These are phyloP conservation scores for Eublepharis macularius DNA, from an alignment of 2,113 vertebrate species.

Conservation along the genomic window DNA sequence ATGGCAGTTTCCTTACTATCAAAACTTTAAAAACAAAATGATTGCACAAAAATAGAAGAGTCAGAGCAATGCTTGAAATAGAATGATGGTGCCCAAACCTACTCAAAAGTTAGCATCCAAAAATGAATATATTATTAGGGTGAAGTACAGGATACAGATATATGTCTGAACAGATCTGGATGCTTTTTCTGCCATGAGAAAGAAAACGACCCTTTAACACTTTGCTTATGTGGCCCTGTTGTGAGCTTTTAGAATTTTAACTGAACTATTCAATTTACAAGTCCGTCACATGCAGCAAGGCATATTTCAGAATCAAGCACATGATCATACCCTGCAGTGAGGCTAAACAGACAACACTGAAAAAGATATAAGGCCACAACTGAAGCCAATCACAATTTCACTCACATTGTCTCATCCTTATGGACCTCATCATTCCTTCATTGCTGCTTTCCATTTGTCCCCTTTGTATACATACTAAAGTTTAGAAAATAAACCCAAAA, in stretches of 20 bases:
- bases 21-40: slow-evolving; percentile 14
- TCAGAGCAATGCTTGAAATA: background rate
- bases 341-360: background rate
- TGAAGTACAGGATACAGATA: no score
- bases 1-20: slow-evolving; percentile 38
- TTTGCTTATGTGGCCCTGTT: background rate
- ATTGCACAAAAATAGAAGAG: background rate
- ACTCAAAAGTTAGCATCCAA: background rate
- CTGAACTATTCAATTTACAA: background rate
- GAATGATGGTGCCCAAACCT: background rate
- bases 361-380: background rate
- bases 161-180: no score
- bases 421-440: background rate
- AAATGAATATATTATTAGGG: background rate
- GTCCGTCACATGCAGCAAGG: background rate
- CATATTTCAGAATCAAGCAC: background rate
- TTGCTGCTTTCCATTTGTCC: background rate
- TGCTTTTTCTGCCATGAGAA: background rate
- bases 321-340: background rate
- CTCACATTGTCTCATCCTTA: background rate
- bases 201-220: background rate
- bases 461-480: background rate
- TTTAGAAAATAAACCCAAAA: background rate
- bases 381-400: background rate
- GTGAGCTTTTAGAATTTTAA: background rate